phyloP scores from a whole-genome alignment of 2,888 invertebrate genomes.

The Lasius platythorax region DNA sequence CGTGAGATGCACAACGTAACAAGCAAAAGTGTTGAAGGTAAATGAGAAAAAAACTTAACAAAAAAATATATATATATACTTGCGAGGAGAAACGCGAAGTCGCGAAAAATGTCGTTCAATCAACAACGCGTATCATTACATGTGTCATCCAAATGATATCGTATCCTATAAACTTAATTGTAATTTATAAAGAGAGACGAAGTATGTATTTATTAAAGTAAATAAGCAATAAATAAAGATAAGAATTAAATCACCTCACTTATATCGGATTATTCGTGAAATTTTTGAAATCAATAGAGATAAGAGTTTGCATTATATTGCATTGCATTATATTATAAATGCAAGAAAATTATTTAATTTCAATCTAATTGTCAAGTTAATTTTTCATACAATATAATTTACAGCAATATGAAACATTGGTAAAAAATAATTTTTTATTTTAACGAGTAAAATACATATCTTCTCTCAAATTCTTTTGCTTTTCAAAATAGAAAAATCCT shows the following conservation, averaged over 20 bases:
- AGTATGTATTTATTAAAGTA: conserved; percentile 86
- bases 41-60: neutral
- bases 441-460: neutral
- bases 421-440: neutral
- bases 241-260: conserved; percentile 67
- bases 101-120: conserved; percentile 61
- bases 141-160: conserved; percentile 83
- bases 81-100: conserved; percentile 48
- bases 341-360: neutral
- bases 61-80: conserved; percentile 30
- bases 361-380: neutral
- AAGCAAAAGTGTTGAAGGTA: neutral
- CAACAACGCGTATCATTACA: conserved; percentile 70
- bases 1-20: conserved; percentile 1
- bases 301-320: neutral
- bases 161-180: conserved; percentile 85
- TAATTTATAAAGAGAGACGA: conserved; percentile 86
- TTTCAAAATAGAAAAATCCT: neutral
- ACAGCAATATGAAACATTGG: neutral
- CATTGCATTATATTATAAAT: neutral
- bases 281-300: neutral
- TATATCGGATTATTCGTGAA: neutral
- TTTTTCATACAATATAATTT: neutral
- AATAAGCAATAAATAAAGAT: conserved; percentile 85
- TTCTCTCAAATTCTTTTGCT: neutral